Evolutionary conservation across 2,888 invertebrate genomes (phyloP), one percentile per base, ranked within the genome.

Genomic region (Amiota mariae): DNA sequence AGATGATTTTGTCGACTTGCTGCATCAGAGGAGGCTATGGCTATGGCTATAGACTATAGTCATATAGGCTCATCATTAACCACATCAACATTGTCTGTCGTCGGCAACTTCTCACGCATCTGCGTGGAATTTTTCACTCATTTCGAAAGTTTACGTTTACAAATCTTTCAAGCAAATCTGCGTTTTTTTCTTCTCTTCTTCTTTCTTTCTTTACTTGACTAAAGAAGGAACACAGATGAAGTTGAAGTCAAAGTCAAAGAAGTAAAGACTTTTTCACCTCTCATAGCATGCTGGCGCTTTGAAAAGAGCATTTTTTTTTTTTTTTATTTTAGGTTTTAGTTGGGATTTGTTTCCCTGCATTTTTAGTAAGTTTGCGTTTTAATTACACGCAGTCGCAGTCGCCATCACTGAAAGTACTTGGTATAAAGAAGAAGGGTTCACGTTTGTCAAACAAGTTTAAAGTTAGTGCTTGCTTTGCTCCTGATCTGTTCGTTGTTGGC

Each of bases 51-150:
- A 36, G 36, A 36, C 36, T 36, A 36, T 4, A 46, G 20, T 15
- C 64, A 13, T 36, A 64, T 13, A 36, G 64, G 49, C 36, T 36
- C 12, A 48, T 57, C 61, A 8, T 24, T 73, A 66, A 51, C 75
- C 48, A 49, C 71, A 73, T 57, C 63, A 10, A 59, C 70, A 48
- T 64, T 72, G 76, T 72, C 20, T 20, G 59, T 57, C 51, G 78
- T 77, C 81, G 81, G 78, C 78, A 72, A 85, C 83, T 85, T 84
- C 83, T 84, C 83, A 84, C 86, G 83, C 86, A 84, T 81, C 85
- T 84, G 79, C 83, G 36, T 36, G 79, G 85, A 84, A 82, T 85
- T 82, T 85, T 82, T 84, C 81, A 82, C 83, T 85, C 83, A 84
- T 84, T 84, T 84, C 80, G 85, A 84, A 84, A 84, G 86, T 85